These are phyloP conservation scores for Amphiprion clarkii DNA, from an alignment of 2,797 vertebrate genomes.

Conservation along the genomic window DNA sequence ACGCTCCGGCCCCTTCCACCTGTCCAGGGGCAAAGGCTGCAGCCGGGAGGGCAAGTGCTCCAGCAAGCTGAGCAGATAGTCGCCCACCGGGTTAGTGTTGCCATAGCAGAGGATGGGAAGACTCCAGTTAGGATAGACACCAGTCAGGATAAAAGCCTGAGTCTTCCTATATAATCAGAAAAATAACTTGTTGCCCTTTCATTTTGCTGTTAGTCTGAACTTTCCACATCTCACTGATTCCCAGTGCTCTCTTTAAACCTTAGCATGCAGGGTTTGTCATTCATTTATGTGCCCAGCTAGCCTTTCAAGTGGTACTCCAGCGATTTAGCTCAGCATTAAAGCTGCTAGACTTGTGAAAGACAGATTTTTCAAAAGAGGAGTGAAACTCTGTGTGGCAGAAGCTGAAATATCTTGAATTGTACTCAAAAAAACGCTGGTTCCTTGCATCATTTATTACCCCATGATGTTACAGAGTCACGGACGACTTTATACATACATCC, in stretches of 20 bases:
- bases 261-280: constrained; percentile 41
- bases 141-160: constrained; percentile 39
- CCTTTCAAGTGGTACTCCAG: constrained; percentile 14
- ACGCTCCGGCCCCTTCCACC: constrained; percentile 88
- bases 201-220: constrained; percentile 21
- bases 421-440: constrained; percentile 1
- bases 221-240: constrained; percentile 17
- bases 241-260: constrained; percentile 28
- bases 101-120: constrained; percentile 47
- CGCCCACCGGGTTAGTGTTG: constrained; percentile 27
- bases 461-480: neutral
- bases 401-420: neutral
- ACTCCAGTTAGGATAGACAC: constrained; percentile 35
- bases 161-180: constrained; percentile 54
- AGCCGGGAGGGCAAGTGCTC: constrained; percentile 92
- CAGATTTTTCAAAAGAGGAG: constrained; percentile 1
- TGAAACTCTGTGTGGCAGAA: constrained; percentile 5
- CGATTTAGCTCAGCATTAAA: neutral
- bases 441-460: neutral
- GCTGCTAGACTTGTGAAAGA: neutral
- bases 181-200: constrained; percentile 9
- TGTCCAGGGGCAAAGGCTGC: constrained; percentile 83
- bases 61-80: constrained; percentile 98
- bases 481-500: neutral
- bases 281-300: constrained; percentile 19